Evolutionary conservation across 2,113 vertebrate species (phyloP).

Genomic region (Dinomys branickii): DNA sequence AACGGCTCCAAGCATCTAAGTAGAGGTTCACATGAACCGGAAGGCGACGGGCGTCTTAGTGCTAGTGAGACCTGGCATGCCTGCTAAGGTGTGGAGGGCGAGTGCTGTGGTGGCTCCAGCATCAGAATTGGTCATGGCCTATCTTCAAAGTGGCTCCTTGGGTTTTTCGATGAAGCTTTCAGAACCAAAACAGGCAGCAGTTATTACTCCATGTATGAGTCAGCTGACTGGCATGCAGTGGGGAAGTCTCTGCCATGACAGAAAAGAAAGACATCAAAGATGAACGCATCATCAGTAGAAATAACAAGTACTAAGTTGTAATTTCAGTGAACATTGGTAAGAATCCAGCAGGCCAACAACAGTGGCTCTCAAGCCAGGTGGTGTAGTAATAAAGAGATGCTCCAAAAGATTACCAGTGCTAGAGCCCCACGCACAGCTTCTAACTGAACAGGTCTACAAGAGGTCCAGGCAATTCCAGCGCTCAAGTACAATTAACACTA

Average conservation of each 20-base stretch:
- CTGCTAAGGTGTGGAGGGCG: neutral
- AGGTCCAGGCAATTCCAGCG: neutral
- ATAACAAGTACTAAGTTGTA: neutral
- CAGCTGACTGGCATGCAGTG: neutral
- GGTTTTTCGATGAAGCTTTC: neutral
- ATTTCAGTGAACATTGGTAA: neutral
- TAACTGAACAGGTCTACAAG: neutral
- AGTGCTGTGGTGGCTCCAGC: neutral
- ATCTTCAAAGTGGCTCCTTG: neutral
- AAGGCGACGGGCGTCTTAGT: neutral
- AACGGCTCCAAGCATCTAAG: neutral
- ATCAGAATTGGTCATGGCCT: neutral
- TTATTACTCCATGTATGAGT: neutral
- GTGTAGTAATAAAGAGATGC: neutral
- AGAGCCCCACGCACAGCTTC: neutral
- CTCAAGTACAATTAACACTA: neutral
- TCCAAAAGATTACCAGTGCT: neutral
- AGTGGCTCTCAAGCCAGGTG: neutral
- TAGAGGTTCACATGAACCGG: neutral
- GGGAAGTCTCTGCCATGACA: neutral
- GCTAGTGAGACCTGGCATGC: neutral
- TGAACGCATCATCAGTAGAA: neutral
- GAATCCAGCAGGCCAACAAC: neutral
- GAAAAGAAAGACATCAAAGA: neutral
- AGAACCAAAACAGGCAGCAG: neutral